Evolutionary conservation across 2,113 vertebrate genomes (phyloP), one percentile per base, ranked within the genome.

Genomic region (Carassius auratus): DNA sequence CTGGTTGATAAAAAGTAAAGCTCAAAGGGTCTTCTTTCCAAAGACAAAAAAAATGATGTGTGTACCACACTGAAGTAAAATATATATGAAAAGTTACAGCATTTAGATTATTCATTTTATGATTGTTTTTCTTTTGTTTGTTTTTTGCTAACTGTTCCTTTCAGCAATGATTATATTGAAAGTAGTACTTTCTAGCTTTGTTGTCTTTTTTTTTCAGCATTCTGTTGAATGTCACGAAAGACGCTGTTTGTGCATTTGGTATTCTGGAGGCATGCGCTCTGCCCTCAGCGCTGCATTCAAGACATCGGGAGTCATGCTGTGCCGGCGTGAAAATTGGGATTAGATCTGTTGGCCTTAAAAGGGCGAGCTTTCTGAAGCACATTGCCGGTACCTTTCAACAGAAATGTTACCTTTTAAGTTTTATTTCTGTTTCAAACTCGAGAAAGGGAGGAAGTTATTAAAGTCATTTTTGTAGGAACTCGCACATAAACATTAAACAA

Each of bases 291-390:
- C 59, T 59, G 71, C 71, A 52, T 77, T 83, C 23, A 69, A 81
- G 83, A 73, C 66, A 74, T 52, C 66, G 7, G 50, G 64, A 36
- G 55, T 75, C 85, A 30, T 81, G 78, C 85, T 86, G 77, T 81
- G 77, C 77, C 50, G 78, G 55, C 45, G 84, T 62, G 76, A 48
- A 81, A 81, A 74, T 78, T 23, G 26, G 84, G 84, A 78, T 85
- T 86, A 86, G 68, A 86, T 86, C 85, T 75, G 85, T 74, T 81
- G 78, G 78, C 55, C 42, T 86, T 74, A 75, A 81, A 80, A 86
- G 66, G 77, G 85, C 78, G 59, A 30, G 77, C 36, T 74, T 57
- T 86, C 66, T 62, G 52, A 74, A 75, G 42, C 68, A 85, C 84
- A 23, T 36, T 69, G 84, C 64, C 69, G 19, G 21, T 84, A 61